These are phyloP conservation scores for Myiotriccus ornatus DNA, from an alignment of 2,797 vertebrate genomes.

Conservation along the genomic window DNA sequence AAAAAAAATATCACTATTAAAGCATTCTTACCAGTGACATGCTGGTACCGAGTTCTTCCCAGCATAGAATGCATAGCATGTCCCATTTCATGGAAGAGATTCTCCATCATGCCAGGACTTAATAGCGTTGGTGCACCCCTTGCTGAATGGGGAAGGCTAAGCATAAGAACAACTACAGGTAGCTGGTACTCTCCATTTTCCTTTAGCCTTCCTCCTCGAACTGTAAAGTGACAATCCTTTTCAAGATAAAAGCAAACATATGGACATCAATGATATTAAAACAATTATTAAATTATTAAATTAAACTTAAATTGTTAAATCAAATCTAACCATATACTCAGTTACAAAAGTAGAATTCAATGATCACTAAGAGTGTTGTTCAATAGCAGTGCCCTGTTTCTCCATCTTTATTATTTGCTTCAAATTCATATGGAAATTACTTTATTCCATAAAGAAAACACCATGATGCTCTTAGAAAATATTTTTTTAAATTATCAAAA, in stretches of 20 bases:
- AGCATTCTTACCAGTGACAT: conserved; percentile 86
- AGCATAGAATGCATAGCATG: conserved; percentile 99
- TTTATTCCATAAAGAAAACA: neutral
- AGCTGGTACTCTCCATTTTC: conserved; percentile 89
- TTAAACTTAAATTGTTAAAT: neutral
- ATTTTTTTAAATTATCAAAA: neutral
- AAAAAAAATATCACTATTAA: neutral
- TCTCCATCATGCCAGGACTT: conserved; percentile 97
- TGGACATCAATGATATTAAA: neutral
- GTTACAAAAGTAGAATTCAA: neutral
- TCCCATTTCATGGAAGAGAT: conserved; percentile 99
- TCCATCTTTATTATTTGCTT: neutral
- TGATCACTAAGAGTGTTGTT: neutral
- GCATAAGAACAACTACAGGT: conserved; percentile 94
- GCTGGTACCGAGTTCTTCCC: conserved; percentile 94
- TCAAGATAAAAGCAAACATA: neutral
- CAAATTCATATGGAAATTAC: neutral
- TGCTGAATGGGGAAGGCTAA: conserved; percentile 87
- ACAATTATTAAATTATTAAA: neutral
- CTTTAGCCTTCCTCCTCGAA: conserved; percentile 87
- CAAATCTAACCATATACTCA: neutral
- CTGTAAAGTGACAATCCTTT: conserved; percentile 98
- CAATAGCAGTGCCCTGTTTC: neutral
- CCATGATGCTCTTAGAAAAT: neutral
- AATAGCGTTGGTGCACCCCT: conserved; percentile 83